A percentile compares a stretch with the other conserved stretches of the same genome.
Evolutionary conservation across 2,888 invertebrate species (phyloP).

Genomic region (Meteorus cinctellus): DNA sequence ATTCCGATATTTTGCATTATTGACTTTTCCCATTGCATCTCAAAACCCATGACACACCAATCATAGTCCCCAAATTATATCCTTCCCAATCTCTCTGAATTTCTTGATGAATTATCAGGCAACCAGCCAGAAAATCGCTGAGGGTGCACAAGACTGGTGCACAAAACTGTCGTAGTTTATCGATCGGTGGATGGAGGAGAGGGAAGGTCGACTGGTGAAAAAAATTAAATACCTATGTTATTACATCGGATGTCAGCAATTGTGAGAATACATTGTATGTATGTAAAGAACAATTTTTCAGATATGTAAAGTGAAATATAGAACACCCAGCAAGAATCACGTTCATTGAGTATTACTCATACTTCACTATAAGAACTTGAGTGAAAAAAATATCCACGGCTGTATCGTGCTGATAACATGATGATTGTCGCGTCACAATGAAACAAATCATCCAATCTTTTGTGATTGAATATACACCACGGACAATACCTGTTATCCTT

Average conservation of each 20-base stretch:
- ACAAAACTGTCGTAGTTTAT: slow-evolving; percentile 6
- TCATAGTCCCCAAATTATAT: background rate
- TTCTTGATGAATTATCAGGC: background rate
- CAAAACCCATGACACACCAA: background rate
- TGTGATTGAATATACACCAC: slow-evolving; percentile 14
- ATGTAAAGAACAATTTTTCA: background rate
- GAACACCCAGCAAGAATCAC: too few species aligned
- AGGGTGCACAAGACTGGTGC: background rate
- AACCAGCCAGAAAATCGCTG: background rate
- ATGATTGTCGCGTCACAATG: background rate
- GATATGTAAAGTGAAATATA: too few species aligned
- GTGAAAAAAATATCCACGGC: background rate
- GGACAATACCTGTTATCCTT: slow-evolving; percentile 69
- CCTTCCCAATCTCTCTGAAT: background rate
- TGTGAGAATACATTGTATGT: background rate
- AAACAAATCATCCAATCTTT: slow-evolving; percentile 13
- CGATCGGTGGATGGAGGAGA: background rate
- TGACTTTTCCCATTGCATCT: background rate
- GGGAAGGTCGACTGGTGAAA: background rate
- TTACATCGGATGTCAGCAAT: background rate
- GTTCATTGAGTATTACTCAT: background rate
- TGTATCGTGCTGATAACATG: background rate
- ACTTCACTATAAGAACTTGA: background rate
- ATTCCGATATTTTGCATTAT: too few species aligned
- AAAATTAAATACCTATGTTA: background rate